Conservation (phyloP, 2,797 vertebrate genomes). For the Triplophysa bombifrons region DNA sequence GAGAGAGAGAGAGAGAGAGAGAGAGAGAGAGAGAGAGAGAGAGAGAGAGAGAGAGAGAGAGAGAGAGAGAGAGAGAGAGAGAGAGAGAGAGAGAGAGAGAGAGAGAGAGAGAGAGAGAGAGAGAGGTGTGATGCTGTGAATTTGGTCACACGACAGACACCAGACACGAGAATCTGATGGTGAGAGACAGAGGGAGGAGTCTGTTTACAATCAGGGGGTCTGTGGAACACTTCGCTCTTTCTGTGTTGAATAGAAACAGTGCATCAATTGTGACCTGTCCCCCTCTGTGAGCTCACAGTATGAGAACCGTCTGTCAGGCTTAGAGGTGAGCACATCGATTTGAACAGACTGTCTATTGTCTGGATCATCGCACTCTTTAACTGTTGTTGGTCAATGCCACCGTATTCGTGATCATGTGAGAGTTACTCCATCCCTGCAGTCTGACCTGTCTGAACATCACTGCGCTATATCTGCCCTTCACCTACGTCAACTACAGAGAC, state of each 20-base stretch:
- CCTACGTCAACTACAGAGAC: not conserved
- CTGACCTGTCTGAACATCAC: not conserved
- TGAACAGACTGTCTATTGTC: constrained; percentile 41
- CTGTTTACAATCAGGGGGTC: not conserved
- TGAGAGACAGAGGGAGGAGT: not conserved
- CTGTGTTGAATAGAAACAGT: constrained; percentile 38
- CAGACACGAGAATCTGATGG: not conserved
- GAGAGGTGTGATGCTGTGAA: not conserved
- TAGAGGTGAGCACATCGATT: constrained; percentile 25
- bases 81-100: too few relatives aligned
- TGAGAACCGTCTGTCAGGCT: constrained; percentile 34
- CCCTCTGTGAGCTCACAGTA: constrained; percentile 23
- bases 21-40: not conserved
- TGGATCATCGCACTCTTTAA: not conserved
- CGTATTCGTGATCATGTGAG: constrained; percentile 5
- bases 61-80: too few relatives aligned
- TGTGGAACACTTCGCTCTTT: constrained; percentile 14
- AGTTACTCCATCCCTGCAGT: not conserved
- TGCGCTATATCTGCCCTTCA: not conserved
- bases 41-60: too few relatives aligned
- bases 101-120: too few relatives aligned
- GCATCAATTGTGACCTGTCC: constrained; percentile 38
- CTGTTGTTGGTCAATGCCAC: not conserved
- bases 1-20: too few relatives aligned
- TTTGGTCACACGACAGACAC: constrained; percentile 8